Evolutionary conservation across 2,888 invertebrate genomes (phyloP).

Genomic region (Mesorhabditis sp.): DNA sequence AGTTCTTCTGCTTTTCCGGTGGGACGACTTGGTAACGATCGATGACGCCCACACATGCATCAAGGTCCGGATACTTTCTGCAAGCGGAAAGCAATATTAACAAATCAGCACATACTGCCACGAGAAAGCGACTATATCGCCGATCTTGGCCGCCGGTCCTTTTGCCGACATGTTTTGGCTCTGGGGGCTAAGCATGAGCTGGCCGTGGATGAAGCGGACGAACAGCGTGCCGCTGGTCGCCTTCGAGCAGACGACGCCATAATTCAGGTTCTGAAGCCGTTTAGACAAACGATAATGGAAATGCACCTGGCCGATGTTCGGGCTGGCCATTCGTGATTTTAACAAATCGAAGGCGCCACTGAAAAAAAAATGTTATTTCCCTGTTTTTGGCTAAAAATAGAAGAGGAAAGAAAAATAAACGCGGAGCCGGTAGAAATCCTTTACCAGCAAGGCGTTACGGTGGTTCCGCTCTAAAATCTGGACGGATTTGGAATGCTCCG

Average conservation of each 20-base stretch:
- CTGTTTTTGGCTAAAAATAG: no score
- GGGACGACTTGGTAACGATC: not conserved
- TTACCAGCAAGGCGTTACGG: no score
- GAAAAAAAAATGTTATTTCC: no score
- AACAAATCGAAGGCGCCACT: no score
- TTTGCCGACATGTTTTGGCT: not conserved
- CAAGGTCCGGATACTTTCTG: not conserved
- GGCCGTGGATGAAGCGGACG: conserved; percentile 5
- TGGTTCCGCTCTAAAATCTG: no score
- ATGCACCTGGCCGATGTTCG: no score
- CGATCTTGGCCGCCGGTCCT: not conserved
- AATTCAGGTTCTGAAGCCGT: not conserved
- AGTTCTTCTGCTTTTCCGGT: not conserved
- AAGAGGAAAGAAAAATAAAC: no score
- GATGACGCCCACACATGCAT: conserved; percentile 4
- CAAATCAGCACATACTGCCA: not conserved
- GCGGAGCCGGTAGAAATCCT: no score
- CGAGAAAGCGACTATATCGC: not conserved
- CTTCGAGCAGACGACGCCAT: not conserved
- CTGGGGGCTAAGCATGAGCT: not conserved
- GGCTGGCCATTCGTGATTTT: no score
- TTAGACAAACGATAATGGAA: no score
- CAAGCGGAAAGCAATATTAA: not conserved
- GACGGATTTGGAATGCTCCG: no score
- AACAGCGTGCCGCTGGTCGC: not conserved